Percentiles rank a stretch among this genome's conserved stretches.
These are phyloP conservation scores for Arizona elegans DNA, from an alignment of 2,113 vertebrate genomes.

Conservation along the genomic window DNA sequence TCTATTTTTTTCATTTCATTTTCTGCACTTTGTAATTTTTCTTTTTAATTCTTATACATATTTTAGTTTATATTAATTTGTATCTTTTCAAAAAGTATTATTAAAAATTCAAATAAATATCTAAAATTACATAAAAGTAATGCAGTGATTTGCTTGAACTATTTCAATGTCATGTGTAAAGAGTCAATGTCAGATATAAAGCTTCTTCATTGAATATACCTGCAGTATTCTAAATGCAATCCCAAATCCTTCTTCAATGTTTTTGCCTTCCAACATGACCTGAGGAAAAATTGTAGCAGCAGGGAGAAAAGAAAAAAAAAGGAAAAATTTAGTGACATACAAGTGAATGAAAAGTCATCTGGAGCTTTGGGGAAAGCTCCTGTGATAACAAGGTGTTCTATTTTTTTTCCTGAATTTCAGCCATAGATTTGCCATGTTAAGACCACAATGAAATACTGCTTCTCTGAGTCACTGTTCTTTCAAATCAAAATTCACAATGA, in stretches of 20 bases:
- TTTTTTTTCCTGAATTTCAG: neutral
- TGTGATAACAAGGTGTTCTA: neutral
- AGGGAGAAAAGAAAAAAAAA: too few relatives aligned
- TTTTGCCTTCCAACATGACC: slow-evolving; percentile 98
- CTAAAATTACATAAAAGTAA: neutral
- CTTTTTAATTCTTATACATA: neutral
- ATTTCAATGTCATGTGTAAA: neutral
- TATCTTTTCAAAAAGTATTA: neutral
- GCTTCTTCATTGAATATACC: slow-evolving; percentile 65
- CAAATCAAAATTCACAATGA: neutral
- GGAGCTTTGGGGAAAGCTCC: neutral
- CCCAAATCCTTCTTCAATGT: slow-evolving; percentile 96
- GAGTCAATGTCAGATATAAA: neutral
- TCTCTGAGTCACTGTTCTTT: neutral
- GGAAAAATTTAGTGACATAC: neutral
- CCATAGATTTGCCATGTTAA: neutral
- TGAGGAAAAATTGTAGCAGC: slow-evolving; percentile 50
- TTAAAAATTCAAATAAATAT: neutral
- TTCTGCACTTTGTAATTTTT: neutral
- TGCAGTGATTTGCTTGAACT: neutral
- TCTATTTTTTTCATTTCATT: neutral
- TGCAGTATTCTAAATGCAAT: slow-evolving; percentile 96
- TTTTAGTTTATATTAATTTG: neutral
- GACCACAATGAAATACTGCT: neutral
- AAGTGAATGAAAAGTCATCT: neutral